These are phyloP conservation scores for Cephus sareptanus DNA, from an alignment of 2,888 invertebrate genomes.

Conservation along the genomic window DNA sequence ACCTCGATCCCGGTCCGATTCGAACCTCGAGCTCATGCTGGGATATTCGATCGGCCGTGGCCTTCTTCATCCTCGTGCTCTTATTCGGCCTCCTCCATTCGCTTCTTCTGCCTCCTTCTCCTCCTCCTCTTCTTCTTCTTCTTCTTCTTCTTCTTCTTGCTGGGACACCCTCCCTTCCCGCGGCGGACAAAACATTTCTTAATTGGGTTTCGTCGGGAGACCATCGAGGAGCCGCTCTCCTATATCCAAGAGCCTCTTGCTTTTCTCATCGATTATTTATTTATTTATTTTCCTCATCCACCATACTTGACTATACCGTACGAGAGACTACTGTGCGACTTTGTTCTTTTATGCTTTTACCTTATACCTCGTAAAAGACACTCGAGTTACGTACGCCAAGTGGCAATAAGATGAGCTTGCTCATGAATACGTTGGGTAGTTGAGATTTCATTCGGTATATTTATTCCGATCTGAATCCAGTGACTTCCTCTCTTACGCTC, in stretches of 20 bases:
- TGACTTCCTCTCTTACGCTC: background rate
- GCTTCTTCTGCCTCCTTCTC: constrained; percentile 13
- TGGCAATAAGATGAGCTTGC: background rate
- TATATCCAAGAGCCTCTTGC: constrained; percentile 30
- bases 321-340: background rate
- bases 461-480: background rate
- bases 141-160: constrained; percentile 26
- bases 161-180: constrained; percentile 42
- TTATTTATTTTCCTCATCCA: constrained; percentile 35
- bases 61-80: constrained; percentile 37
- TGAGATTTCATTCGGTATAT: background rate
- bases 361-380: background rate
- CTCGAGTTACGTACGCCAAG: background rate
- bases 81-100: constrained; percentile 29
- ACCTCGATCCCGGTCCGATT: constrained; percentile 50
- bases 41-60: constrained; percentile 51
- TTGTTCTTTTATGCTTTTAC: background rate
- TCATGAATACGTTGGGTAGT: background rate
- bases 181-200: constrained; percentile 66
- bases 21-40: constrained; percentile 53
- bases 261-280: constrained; percentile 46
- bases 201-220: constrained; percentile 62
- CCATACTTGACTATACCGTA: background rate
- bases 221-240: constrained; percentile 34
- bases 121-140: constrained; percentile 15